Percentiles rank a stretch among this genome's conserved stretches.
Evolutionary conservation across 2,797 vertebrate species (phyloP).

Genomic region (Sebastes melanostomus): DNA sequence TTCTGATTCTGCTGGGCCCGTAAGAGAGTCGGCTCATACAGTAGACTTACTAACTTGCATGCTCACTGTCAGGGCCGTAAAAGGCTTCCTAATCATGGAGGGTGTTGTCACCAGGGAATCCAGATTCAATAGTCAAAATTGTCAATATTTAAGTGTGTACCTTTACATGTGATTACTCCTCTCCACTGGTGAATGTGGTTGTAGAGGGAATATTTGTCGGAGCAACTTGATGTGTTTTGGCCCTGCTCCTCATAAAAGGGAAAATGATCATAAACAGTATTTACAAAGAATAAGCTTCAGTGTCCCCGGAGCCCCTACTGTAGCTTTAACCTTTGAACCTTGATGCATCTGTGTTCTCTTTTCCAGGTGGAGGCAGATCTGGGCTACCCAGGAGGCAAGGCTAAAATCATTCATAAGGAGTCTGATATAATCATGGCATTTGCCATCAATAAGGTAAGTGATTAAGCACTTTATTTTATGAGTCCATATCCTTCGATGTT

Average conservation of each 20-base stretch:
- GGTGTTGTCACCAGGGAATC: constrained; percentile 22
- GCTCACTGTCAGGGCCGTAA: constrained; percentile 60
- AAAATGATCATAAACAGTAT: neutral
- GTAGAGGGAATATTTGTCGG: neutral
- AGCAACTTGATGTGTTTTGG: neutral
- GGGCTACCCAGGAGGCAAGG: constrained; percentile 97
- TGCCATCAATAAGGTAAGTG: constrained; percentile 92
- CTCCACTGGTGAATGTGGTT: constrained; percentile 7
- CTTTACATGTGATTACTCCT: neutral
- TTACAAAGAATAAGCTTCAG: neutral
- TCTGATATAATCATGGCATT: constrained; percentile 99
- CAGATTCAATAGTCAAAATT: constrained; percentile 4
- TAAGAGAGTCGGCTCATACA: constrained; percentile 29
- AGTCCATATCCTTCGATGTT: neutral
- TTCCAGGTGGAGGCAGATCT: constrained; percentile 97
- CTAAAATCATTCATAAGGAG: constrained; percentile 98
- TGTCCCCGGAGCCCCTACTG: neutral
- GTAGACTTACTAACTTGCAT: constrained; percentile 74
- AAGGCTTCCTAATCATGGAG: constrained; percentile 38
- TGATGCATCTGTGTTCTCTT: constrained; percentile 7
- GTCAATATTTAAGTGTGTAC: neutral
- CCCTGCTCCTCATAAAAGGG: neutral
- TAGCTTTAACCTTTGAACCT: neutral
- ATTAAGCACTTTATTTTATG: neutral
- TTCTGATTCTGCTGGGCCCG: constrained; percentile 45